These are phyloP conservation scores for Botrylloides violaceus DNA, from an alignment of 23 tunicate genomes.

Conservation along the genomic window DNA sequence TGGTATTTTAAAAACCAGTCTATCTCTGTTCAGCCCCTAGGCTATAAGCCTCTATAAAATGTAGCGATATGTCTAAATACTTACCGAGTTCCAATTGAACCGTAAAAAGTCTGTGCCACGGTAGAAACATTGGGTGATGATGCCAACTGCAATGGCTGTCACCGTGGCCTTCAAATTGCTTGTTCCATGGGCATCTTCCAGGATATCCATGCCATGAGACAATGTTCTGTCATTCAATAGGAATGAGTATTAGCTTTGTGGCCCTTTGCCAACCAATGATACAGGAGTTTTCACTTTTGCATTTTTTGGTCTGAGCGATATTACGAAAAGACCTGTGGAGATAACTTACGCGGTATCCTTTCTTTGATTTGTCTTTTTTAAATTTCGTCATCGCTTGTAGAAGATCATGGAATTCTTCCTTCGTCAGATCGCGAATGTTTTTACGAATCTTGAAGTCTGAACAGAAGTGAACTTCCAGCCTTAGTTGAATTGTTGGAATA, in stretches of 20 bases:
- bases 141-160: slow-evolving; percentile 66
- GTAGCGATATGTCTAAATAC: no score
- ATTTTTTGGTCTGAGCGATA: no score
- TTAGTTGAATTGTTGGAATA: no score
- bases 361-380: slow-evolving; percentile 17
- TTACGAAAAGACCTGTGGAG: no score
- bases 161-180: slow-evolving; percentile 7
- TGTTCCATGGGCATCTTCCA: slow-evolving; percentile 45
- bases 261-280: no score
- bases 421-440: slow-evolving; percentile 22
- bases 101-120: slow-evolving; percentile 52
- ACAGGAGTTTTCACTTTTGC: no score
- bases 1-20: no score
- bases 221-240: slow-evolving; percentile 33
- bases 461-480: neutral
- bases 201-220: slow-evolving; percentile 67
- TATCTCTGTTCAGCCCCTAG: no score
- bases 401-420: slow-evolving; percentile 28
- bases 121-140: slow-evolving; percentile 33
- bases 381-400: slow-evolving; percentile 45
- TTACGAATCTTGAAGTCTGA: slow-evolving; percentile 33
- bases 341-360: slow-evolving; percentile 28
- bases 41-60: no score
- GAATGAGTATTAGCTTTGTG: no score
- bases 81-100: slow-evolving; percentile 56